Evolutionary conservation across 2,797 vertebrate species (phyloP), one percentile per base, ranked within the genome.

Genomic region (Odontamblyopus lacepedii): DNA sequence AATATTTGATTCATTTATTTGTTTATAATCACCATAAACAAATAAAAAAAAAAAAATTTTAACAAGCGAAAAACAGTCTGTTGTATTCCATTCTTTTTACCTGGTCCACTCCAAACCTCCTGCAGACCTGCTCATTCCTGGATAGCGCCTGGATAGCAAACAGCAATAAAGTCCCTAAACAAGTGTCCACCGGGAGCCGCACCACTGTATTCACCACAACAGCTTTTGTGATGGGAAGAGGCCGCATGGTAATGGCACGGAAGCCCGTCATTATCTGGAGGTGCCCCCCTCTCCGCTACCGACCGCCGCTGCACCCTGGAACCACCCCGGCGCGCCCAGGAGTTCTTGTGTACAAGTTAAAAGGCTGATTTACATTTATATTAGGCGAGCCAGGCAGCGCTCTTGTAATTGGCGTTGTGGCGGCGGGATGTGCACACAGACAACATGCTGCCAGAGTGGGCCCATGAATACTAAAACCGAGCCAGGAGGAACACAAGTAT

Each of bases 311-410:
- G 8, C 16, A 72, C 69, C 71, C 50, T 63, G 68, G 9, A 67
- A 16, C 62, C 60, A 2, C 16, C 44, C 63, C 53, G 71, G 68
- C 72, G 63, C 59, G 62, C 65, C 66, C 71, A 67, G 53, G 69
- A 80, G 68, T 73, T 68, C 68, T 78, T 81, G 76, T 83, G 76
- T 76, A 78, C 75, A 67, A 85, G 81, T 81, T 86, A 85, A 84
- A 88, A 84, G 82, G 74, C 79, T 88, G 82, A 90, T 90, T 88
- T 88, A 85, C 86, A 89, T 89, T 86, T 88, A 86, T 85, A 90
- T 88, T 85, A 80, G 74, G 50, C 76, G 74, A 85, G 78, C 63
- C 30, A 70, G 78, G 67, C 66, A 61, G 72, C 77, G 73, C 71
- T 70, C 38, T 74, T 79, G 83, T 83, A 83, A 85, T 72, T 70